A percentile compares a stretch with the other conserved stretches of the same genome.
Evolutionary conservation across 2,888 invertebrate genomes (phyloP).

Genomic region (Eurytoma adleriae): DNA sequence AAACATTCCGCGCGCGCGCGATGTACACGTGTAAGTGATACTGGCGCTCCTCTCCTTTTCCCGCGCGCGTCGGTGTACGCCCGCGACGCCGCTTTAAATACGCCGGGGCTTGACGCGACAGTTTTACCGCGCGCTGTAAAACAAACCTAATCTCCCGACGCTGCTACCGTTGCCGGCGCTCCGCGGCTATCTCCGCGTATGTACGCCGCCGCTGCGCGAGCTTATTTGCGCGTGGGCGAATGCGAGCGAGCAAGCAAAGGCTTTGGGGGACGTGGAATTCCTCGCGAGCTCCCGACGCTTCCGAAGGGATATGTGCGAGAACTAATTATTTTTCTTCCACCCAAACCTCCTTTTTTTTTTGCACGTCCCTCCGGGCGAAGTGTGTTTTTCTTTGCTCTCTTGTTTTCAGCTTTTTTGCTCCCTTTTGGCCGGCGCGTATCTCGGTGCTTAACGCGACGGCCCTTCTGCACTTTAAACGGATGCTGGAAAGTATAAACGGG

Average conservation of each 20-base stretch:
- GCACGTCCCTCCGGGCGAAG: not conserved
- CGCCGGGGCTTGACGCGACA: slow-evolving; percentile 69
- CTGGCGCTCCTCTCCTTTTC: not conserved
- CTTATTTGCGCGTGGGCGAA: slow-evolving; percentile 37
- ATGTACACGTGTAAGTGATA: not conserved
- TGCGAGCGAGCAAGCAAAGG: slow-evolving; percentile 38
- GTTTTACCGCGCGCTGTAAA: slow-evolving; percentile 75
- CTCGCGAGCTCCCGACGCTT: not conserved
- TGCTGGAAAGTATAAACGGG: not conserved
- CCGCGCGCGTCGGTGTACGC: not conserved
- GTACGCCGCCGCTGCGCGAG: slow-evolving; percentile 15
- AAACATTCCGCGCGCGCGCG: slow-evolving; percentile 30
- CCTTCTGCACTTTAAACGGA: slow-evolving; percentile 30
- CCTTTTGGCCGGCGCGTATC: slow-evolving; percentile 23
- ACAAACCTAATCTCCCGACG: slow-evolving; percentile 74
- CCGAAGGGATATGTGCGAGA: slow-evolving; percentile 23
- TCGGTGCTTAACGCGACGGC: slow-evolving; percentile 22
- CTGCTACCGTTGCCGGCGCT: slow-evolving; percentile 48
- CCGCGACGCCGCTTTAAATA: slow-evolving; percentile 64
- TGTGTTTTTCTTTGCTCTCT: not conserved
- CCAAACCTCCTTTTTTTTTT: not conserved
- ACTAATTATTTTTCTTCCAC: slow-evolving; percentile 47
- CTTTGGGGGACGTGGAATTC: slow-evolving; percentile 3
- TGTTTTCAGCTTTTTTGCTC: slow-evolving; percentile 7
- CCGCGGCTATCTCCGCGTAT: slow-evolving; percentile 44